These are phyloP conservation scores for Thalassaphorura encarpata DNA, from an alignment of 1,140 invertebrate genomes.

Conservation along the genomic window DNA sequence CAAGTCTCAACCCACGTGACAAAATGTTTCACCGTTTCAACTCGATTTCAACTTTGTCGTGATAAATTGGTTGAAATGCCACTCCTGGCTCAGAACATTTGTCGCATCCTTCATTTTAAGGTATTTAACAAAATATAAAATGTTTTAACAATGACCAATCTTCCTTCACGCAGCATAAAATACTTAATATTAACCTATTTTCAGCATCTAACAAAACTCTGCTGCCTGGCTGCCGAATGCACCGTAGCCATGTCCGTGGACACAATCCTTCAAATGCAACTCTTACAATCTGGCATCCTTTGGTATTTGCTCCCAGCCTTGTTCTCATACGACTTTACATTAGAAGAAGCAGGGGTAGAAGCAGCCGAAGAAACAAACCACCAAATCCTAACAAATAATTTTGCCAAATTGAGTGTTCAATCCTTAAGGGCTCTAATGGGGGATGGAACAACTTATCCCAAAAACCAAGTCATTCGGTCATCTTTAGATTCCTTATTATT, in stretches of 20 bases:
- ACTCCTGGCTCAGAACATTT: slow-evolving; percentile 75
- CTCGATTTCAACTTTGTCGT: slow-evolving; percentile 83
- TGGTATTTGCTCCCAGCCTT: slow-evolving; percentile 86
- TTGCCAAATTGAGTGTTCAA: slow-evolving; percentile 73
- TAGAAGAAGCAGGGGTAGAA: slow-evolving; percentile 92
- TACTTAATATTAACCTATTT: neutral
- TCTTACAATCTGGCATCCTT: slow-evolving; percentile 83
- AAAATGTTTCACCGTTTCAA: slow-evolving; percentile 85
- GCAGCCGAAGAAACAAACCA: slow-evolving; percentile 70
- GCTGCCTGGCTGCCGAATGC: slow-evolving; percentile 72
- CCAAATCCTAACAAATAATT: slow-evolving; percentile 73
- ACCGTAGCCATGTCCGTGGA: slow-evolving; percentile 70
- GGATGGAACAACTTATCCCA: slow-evolving; percentile 51
- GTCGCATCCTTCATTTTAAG: slow-evolving; percentile 79
- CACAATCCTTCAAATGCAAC: slow-evolving; percentile 71
- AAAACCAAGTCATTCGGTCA: slow-evolving; percentile 54
- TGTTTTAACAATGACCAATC: slow-evolving; percentile 26
- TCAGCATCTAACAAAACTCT: slow-evolving; percentile 66
- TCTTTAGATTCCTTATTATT: slow-evolving; percentile 74
- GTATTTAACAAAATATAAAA: slow-evolving; percentile 42
- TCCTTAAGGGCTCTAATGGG: slow-evolving; percentile 71
- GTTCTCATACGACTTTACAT: slow-evolving; percentile 94
- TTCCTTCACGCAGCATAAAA: neutral
- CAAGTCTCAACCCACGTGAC: slow-evolving; percentile 89
- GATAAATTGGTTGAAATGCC: slow-evolving; percentile 78